These are phyloP conservation scores for Tenthredo livida DNA, from an alignment of 2,888 invertebrate genomes.

Conservation along the genomic window DNA sequence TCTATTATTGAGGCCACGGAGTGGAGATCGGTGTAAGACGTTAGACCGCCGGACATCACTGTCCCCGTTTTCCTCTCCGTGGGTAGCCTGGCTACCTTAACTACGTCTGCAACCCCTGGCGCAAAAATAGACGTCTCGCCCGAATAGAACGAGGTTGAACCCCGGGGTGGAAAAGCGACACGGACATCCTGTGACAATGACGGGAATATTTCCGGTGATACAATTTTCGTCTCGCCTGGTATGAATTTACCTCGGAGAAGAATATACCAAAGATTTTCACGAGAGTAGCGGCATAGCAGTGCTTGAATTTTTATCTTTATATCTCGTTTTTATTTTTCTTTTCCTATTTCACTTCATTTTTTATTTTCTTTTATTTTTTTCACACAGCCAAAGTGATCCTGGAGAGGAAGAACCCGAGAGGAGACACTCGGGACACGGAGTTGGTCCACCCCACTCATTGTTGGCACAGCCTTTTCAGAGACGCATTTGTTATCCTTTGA, in stretches of 20 bases:
- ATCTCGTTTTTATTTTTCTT: not conserved
- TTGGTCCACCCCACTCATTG: slow-evolving; percentile 51
- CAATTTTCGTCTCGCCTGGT: slow-evolving; percentile 19
- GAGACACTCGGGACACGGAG: slow-evolving; percentile 50
- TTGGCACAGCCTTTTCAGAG: slow-evolving; percentile 70
- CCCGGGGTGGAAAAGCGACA: not conserved
- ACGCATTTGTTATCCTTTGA: slow-evolving; percentile 77
- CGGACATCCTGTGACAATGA: slow-evolving; percentile 40
- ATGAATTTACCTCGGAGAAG: not conserved
- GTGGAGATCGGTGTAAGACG: slow-evolving; percentile 73
- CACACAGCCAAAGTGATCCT: slow-evolving; percentile 38
- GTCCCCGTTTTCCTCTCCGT: slow-evolving; percentile 51
- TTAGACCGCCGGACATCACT: slow-evolving; percentile 64
- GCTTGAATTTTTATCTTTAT: slow-evolving; percentile 28
- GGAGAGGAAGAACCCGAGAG: slow-evolving; percentile 32
- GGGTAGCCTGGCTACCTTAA: slow-evolving; percentile 19
- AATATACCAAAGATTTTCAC: not conserved
- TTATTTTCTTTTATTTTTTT: not conserved
- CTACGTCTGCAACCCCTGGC: slow-evolving; percentile 31
- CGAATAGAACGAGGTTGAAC: slow-evolving; percentile 29
- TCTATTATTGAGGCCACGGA: slow-evolving; percentile 73
- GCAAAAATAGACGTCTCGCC: slow-evolving; percentile 12
- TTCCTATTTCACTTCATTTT: not conserved
- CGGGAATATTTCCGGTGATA: slow-evolving; percentile 43
- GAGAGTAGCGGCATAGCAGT: not conserved